phyloP scores from a whole-genome alignment of 2,888 invertebrate species.

The Aphidius colemani region DNA sequence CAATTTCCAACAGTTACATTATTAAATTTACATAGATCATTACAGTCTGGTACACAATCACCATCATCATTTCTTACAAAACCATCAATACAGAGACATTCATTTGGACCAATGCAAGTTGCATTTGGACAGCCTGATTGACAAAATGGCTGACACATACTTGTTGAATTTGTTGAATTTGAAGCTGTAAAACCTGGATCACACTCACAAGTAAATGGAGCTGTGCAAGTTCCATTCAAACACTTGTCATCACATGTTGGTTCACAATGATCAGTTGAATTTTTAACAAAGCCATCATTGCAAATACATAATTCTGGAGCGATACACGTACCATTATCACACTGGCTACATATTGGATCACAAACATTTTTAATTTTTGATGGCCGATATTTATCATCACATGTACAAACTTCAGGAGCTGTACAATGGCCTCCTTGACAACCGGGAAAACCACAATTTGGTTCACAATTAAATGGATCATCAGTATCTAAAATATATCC shows the following conservation, averaged over 20 bases:
- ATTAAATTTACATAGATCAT: slow-evolving; percentile 43
- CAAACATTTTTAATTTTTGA: slow-evolving; percentile 15
- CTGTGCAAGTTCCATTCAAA: slow-evolving; percentile 41
- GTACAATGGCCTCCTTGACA: slow-evolving; percentile 26
- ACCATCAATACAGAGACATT: slow-evolving; percentile 35
- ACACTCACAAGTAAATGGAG: slow-evolving; percentile 41
- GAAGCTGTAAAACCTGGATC: slow-evolving; percentile 32
- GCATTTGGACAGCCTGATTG: slow-evolving; percentile 37
- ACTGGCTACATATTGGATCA: slow-evolving; percentile 46
- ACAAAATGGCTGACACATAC: slow-evolving; percentile 29
- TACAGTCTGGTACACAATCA: slow-evolving; percentile 47
- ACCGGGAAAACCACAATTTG: slow-evolving; percentile 43
- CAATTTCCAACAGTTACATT: slow-evolving; percentile 40
- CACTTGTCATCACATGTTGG: slow-evolving; percentile 51
- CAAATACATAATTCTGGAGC: slow-evolving; percentile 58
- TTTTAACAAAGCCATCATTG: slow-evolving; percentile 36
- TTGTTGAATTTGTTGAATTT: background rate
- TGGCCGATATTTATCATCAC: slow-evolving; percentile 19
- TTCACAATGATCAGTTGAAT: slow-evolving; percentile 19
- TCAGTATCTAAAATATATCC: slow-evolving; percentile 33
- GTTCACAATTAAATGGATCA: slow-evolving; percentile 28
- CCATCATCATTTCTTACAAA: slow-evolving; percentile 33
- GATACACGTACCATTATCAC: slow-evolving; percentile 57
- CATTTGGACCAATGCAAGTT: slow-evolving; percentile 36
- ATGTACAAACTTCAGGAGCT: slow-evolving; percentile 26